Evolutionary conservation across 2,888 invertebrate genomes (phyloP).

Genomic region (Pterobdella sp.): DNA sequence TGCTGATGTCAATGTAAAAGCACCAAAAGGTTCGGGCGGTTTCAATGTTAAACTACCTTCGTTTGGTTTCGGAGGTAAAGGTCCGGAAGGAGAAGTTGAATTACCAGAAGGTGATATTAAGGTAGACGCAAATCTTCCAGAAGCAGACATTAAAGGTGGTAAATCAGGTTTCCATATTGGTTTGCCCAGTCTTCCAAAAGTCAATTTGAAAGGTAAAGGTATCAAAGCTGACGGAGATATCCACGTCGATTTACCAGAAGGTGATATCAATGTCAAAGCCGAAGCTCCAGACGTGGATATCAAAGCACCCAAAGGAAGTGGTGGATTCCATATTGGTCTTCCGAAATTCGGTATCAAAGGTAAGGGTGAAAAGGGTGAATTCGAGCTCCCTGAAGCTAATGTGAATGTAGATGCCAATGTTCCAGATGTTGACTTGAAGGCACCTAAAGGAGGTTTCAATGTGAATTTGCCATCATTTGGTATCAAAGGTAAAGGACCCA

Average conservation of each 20-base stretch:
- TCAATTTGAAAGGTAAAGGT: conserved; percentile 20
- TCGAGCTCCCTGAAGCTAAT: conserved; percentile 19
- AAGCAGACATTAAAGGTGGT: conserved; percentile 23
- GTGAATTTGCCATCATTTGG: conserved; percentile 26
- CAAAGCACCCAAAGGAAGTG: conserved; percentile 25
- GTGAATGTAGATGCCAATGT: conserved; percentile 19
- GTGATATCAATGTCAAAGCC: conserved; percentile 19
- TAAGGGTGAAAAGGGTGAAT: conserved; percentile 15
- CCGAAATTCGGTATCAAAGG: conserved; percentile 26
- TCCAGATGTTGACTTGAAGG: conserved; percentile 22
- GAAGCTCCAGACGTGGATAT: conserved; percentile 22
- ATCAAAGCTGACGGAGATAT: conserved; percentile 21
- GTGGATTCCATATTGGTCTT: conserved; percentile 26
- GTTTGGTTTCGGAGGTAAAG: conserved; percentile 18
- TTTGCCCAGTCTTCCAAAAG: conserved; percentile 26
- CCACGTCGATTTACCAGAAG: conserved; percentile 23
- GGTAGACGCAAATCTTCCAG: conserved; percentile 21
- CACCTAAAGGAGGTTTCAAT: conserved; percentile 25
- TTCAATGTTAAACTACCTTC: conserved; percentile 11
- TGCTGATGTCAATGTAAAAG: conserved; percentile 21
- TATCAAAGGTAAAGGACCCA: conserved; percentile 25
- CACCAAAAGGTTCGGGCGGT: conserved; percentile 22
- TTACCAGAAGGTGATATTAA: conserved; percentile 24
- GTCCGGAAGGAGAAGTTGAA: conserved; percentile 7
- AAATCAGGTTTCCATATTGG: conserved; percentile 28